phyloP scores from a whole-genome alignment of 2,888 invertebrate genomes.

The Hermaeophaga mercurialis region DNA sequence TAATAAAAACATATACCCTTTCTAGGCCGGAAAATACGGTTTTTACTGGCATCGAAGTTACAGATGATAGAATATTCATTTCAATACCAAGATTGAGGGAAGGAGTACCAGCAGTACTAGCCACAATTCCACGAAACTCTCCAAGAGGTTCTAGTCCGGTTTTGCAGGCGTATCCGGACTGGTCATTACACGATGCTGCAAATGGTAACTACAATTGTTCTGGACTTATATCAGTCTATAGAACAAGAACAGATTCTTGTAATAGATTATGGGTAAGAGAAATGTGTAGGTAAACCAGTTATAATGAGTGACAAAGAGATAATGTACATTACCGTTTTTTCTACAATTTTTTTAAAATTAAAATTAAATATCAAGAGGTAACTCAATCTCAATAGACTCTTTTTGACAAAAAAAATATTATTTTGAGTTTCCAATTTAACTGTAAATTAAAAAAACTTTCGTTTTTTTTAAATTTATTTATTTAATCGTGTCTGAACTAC shows the following conservation, averaged over 20 bases:
- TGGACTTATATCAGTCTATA: conserved; percentile 78
- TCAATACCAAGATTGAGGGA: conserved; percentile 74
- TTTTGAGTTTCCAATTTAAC: too few species aligned
- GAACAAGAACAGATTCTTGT: conserved; percentile 75
- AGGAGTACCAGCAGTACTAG: conserved; percentile 78
- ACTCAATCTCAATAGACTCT: too few species aligned
- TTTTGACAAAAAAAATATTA: too few species aligned
- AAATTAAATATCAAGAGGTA: too few species aligned
- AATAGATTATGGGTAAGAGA: conserved; percentile 72
- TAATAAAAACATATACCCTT: too few species aligned
- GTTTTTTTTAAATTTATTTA: too few species aligned
- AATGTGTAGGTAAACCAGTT: too few species aligned
- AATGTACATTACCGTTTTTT: too few species aligned
- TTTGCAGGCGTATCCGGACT: conserved; percentile 53
- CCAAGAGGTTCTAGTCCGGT: conserved; percentile 70
- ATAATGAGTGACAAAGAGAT: too few species aligned
- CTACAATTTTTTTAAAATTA: too few species aligned
- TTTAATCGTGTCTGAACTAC: too few species aligned
- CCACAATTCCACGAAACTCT: conserved; percentile 68
- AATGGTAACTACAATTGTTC: conserved; percentile 76
- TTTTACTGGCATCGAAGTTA: conserved; percentile 77
- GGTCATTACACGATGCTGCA: conserved; percentile 74
- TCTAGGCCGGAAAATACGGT: conserved; percentile 73
- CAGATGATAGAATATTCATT: conserved; percentile 73
- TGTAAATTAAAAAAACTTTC: too few species aligned